A percentile compares a stretch with the other conserved stretches of the same genome.
These are phyloP conservation scores for Phylloscopus whistleri DNA, from an alignment of 2,113 vertebrate species.

Conservation along the genomic window DNA sequence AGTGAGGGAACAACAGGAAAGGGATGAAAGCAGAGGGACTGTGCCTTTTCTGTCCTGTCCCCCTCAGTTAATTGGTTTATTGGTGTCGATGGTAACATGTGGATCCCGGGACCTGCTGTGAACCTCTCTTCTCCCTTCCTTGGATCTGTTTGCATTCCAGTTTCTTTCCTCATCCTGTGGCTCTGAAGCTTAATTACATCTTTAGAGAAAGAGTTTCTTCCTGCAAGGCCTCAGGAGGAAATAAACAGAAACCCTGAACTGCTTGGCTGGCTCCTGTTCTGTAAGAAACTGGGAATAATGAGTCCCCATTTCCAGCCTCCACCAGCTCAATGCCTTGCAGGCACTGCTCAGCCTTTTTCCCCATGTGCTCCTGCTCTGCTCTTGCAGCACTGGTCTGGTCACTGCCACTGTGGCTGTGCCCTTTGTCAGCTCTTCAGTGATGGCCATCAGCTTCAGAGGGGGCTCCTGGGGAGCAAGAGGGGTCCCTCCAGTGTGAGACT, in stretches of 20 bases:
- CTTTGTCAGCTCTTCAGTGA: not conserved
- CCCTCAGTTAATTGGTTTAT: not conserved
- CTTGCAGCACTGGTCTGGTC: not conserved
- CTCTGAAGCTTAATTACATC: constrained; percentile 25
- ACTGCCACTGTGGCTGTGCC: not conserved
- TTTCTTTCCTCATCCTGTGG: constrained; percentile 34
- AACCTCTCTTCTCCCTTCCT: not conserved
- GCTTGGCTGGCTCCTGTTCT: not conserved
- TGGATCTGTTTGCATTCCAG: not conserved
- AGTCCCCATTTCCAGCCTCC: not conserved
- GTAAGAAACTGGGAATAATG: not conserved
- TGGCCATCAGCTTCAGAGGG: not conserved
- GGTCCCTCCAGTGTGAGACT: not conserved
- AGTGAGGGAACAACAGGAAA: not conserved
- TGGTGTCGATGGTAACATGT: not conserved
- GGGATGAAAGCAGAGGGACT: not conserved
- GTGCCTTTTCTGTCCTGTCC: not conserved
- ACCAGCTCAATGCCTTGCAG: not conserved
- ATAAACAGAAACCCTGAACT: not conserved
- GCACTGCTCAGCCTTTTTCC: not conserved
- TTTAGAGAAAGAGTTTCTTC: constrained; percentile 16
- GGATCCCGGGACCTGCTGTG: not conserved
- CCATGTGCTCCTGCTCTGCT: not conserved
- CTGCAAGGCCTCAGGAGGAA: not conserved
- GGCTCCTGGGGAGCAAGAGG: not conserved